These are phyloP conservation scores for Lepisosteus osseus DNA, from an alignment of 2,113 vertebrate genomes.

Conservation along the genomic window DNA sequence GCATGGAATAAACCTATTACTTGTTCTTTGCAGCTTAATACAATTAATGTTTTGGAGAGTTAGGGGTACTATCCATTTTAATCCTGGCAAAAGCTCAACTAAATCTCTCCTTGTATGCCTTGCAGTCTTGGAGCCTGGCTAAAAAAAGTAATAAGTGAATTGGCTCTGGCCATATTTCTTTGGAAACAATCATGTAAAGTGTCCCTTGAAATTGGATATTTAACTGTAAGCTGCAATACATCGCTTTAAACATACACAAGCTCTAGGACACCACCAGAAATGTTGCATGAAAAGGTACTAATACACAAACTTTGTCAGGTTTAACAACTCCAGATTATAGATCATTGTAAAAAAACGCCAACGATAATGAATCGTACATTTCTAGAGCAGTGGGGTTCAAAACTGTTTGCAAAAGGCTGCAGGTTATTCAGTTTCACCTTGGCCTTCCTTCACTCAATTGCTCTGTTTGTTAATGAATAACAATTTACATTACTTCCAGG, in stretches of 20 bases:
- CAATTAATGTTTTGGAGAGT: slow-evolving; percentile 16
- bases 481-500: too few relatives aligned
- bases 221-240: background rate
- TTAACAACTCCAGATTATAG: background rate
- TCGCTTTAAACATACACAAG: background rate
- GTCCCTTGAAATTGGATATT: background rate
- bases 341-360: background rate
- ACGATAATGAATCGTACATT: too few relatives aligned
- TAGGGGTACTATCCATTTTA: background rate
- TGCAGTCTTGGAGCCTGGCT: background rate
- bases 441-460: too few relatives aligned
- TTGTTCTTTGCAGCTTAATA: background rate
- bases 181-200: slow-evolving; percentile 6
- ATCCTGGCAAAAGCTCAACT: slow-evolving; percentile 11
- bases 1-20: too few relatives aligned
- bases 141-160: slow-evolving; percentile 16
- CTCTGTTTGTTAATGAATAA: too few relatives aligned
- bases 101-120: background rate
- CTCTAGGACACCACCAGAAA: too few relatives aligned
- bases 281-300: too few relatives aligned
- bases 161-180: slow-evolving; percentile 6
- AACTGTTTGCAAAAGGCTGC: too few relatives aligned
- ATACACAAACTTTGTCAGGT: too few relatives aligned
- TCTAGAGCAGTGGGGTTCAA: too few relatives aligned
- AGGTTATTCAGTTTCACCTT: slow-evolving; percentile 11